Evolutionary conservation across 2,113 vertebrate genomes (phyloP), one percentile per base, ranked within the genome.

Genomic region (Mesembrinibis cayennensis): DNA sequence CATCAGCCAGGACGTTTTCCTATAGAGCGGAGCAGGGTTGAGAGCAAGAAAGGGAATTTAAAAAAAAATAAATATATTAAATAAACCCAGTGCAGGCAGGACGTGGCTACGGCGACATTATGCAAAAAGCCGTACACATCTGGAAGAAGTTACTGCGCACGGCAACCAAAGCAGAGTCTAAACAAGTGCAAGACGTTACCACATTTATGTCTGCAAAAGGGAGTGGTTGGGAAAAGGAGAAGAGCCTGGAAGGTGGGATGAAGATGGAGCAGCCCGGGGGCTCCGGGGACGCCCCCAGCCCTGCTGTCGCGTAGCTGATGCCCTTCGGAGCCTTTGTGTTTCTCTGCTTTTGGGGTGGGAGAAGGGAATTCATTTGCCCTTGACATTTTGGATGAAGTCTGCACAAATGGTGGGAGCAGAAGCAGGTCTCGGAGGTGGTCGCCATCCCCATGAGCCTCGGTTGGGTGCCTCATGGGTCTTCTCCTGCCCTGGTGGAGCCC

Each of bases 61-160:
- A 56, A 32, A 49, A 42, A 34, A 38, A 74, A 11, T 5, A 47
- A 16, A 19, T 3, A 9, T 4, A 29, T 9, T 1, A 30, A 79
- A 27, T 4, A 45, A 82, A 44, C 0, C 9, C 49, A 5, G 61
- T 4, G 0, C 9, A 23, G 74, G 79, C 70, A 36, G 79, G 90
- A 88, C 81, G 59, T 78, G 92, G 90, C 79, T 52, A 53, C 3
- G 10, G 77, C 13, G 38, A 76, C 14, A 44, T 97, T 89, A 62
- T 74, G 93, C 87, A 81, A 87, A 90, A 92, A 40, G 91, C 74
- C 16, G 32, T 14, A 40, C 73, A 94, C 97, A 97, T 97, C 96
- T 97, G 97, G 96, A 96, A 95, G 72, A 3, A 86, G 94, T 97
- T 97, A 96, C 78, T 0, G 23, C 8, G 0, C 87, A 61, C 73